Base-by-base conservation (phyloP, 1,140 invertebrate species). In the Paracyclopina nana region DNA sequence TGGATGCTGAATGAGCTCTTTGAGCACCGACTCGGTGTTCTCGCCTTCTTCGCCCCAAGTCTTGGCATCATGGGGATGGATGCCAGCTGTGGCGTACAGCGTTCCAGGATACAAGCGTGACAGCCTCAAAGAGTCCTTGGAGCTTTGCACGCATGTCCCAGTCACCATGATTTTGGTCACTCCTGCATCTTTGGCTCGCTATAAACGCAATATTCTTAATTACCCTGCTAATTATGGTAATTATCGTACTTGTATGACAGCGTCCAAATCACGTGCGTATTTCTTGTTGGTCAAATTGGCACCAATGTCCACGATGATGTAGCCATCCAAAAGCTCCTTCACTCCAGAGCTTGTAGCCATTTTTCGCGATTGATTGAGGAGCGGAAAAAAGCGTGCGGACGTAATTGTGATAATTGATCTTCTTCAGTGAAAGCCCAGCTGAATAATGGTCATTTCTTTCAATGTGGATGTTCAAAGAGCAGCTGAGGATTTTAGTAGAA, bases 211-310 rank as follows among this genome's bases (percentile, higher is more conserved):
- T n/a, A n/a, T n/a, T n/a, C n/a, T n/a, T n/a, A n/a, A n/a, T n/a
- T n/a, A n/a, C n/a, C n/a, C n/a, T n/a, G n/a, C n/a, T n/a, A n/a
- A n/a, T n/a, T n/a, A n/a, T n/a, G n/a, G n/a, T n/a, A n/a, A n/a
- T n/a, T n/a, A n/a, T n/a, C n/a, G n/a, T n/a, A n/a, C n/a, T 66
- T 86, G 78, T 53, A 95, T 71, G 3, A 95, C 88, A 55, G 82
- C 80, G 68, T 92, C 84, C 59, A 91, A 69, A 72, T 94, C 88
- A 62, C 84, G 74, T 59, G 75, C 73, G 65, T 84, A 94, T 63
- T 91, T 91, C 65, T 88, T 90, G 69, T 92, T 92, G 3, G 83
- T 90, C 57, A 95, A 69, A 75, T 92, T 94, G 14, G 87, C 85
- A 60, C 86, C 87, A 54, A 86, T 80, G 65, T 92, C 87, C 30